phyloP scores from a whole-genome alignment of 2,797 vertebrate genomes.

The Aplochiton taeniatus region DNA sequence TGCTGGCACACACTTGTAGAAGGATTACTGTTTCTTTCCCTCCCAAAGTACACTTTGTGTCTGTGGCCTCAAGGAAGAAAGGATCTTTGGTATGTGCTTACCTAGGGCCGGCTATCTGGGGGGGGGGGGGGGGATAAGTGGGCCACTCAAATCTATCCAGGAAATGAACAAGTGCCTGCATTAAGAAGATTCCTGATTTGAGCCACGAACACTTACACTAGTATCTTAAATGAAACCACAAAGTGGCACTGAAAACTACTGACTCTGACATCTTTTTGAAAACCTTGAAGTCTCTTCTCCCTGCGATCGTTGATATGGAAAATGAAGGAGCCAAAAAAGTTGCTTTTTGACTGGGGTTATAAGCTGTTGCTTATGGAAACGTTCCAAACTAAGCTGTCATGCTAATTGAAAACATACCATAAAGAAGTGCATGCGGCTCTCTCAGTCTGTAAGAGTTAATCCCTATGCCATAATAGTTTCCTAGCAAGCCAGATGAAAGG shows the following conservation, averaged over 20 bases:
- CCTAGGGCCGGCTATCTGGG: slow-evolving; percentile 41
- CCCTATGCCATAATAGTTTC: background rate
- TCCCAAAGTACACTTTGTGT: slow-evolving; percentile 15
- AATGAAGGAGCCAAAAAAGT: background rate
- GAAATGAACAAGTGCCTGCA: slow-evolving; percentile 39
- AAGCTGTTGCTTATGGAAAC: background rate
- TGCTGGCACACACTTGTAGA: slow-evolving; percentile 2
- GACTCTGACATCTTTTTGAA: slow-evolving; percentile 21
- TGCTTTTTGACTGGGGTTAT: too few species aligned
- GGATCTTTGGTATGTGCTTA: slow-evolving; percentile 50
- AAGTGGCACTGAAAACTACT: slow-evolving; percentile 22
- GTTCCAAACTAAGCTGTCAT: too few species aligned
- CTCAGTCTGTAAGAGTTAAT: background rate
- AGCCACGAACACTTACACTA: slow-evolving; percentile 19
- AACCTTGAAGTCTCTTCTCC: slow-evolving; percentile 17
- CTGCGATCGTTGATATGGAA: slow-evolving; percentile 10
- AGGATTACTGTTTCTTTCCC: slow-evolving; percentile 11
- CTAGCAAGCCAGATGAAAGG: background rate
- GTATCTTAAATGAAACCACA: slow-evolving; percentile 19
- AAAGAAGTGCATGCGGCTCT: background rate
- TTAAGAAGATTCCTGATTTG: slow-evolving; percentile 29
- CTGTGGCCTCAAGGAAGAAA: slow-evolving; percentile 40
- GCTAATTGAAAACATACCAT: background rate
- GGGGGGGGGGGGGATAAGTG: slow-evolving; percentile 18
- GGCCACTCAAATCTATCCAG: slow-evolving; percentile 15